These are phyloP conservation scores for Eremophila alpestris DNA, from an alignment of 2,797 vertebrate species.

Conservation along the genomic window DNA sequence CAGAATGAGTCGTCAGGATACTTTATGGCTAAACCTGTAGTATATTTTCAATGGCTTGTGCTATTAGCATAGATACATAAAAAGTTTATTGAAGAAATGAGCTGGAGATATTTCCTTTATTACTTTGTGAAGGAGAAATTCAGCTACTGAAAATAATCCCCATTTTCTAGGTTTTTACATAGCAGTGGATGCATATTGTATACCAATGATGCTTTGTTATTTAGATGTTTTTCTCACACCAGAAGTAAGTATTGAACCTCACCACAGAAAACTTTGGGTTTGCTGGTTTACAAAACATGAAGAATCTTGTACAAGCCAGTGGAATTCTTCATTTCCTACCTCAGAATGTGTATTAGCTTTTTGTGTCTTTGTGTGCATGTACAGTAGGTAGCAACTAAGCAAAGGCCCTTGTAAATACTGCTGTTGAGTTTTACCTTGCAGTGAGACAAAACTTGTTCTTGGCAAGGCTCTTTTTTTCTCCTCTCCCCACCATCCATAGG, in stretches of 20 bases:
- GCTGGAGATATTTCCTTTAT: background rate
- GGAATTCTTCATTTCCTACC: constrained; percentile 80
- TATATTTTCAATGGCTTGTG: constrained; percentile 38
- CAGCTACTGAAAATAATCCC: constrained; percentile 6
- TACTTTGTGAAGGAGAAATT: background rate
- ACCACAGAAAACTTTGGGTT: constrained; percentile 49
- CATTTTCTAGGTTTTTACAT: background rate
- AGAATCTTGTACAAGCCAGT: constrained; percentile 72
- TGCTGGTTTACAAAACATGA: constrained; percentile 77
- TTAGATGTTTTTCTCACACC: constrained; percentile 49
- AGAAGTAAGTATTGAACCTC: constrained; percentile 68
- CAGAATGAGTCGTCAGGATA: constrained; percentile 26
- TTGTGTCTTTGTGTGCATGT: constrained; percentile 58
- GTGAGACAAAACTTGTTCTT: constrained; percentile 45
- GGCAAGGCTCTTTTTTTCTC: constrained; percentile 5
- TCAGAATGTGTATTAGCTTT: constrained; percentile 72
- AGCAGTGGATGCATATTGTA: constrained; percentile 19
- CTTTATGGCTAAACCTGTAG: background rate
- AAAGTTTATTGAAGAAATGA: background rate
- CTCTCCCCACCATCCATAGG: background rate
- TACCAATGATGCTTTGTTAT: background rate
- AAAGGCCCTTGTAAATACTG: constrained; percentile 68
- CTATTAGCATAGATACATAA: background rate
- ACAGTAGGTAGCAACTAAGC: constrained; percentile 47
- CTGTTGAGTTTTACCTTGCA: constrained; percentile 59